A percentile compares a stretch with the other conserved stretches of the same genome.
These are phyloP conservation scores for Aurelia aurita complex sp. Pacific DNA, from an alignment of 30 jellyfish, hydroid and myxozoan species.

Conservation along the genomic window DNA sequence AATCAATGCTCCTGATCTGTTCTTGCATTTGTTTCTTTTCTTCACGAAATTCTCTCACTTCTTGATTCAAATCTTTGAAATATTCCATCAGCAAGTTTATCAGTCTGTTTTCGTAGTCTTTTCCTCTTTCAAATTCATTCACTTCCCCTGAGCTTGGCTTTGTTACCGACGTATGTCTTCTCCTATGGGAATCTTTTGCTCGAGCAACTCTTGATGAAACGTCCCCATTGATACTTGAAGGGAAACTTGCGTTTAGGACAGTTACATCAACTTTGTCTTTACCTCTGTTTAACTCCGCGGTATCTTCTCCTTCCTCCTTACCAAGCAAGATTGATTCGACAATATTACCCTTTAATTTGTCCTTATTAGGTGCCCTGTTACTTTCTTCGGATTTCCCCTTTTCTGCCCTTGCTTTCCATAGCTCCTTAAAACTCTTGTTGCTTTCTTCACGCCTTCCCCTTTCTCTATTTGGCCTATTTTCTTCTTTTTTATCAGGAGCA, in stretches of 20 bases:
- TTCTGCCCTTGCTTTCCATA: not conserved
- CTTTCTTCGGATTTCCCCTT: not conserved
- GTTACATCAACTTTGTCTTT: not conserved
- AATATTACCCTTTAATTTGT: too few species aligned
- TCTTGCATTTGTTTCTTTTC: constrained; percentile 73
- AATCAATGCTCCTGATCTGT: constrained; percentile 45
- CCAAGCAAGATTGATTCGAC: not conserved
- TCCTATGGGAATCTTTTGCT: not conserved
- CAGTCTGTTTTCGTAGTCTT: constrained; percentile 31
- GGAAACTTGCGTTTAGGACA: not conserved
- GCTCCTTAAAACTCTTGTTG: not conserved
- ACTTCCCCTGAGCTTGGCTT: not conserved
- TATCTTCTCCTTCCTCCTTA: not conserved
- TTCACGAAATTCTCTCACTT: constrained; percentile 72
- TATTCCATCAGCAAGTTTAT: constrained; percentile 75
- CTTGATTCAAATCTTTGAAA: constrained; percentile 89
- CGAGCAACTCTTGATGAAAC: too few species aligned
- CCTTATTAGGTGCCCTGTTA: not conserved
- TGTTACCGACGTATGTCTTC: too few species aligned
- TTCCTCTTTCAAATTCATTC: not conserved
- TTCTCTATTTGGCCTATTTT: not conserved
- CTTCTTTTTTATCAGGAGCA: not conserved
- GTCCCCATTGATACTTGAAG: constrained; percentile 3
- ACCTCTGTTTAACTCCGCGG: not conserved
- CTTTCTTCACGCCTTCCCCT: not conserved